Evolutionary conservation across 2,113 vertebrate species (phyloP).

Genomic region (Eubucco bourcierii): DNA sequence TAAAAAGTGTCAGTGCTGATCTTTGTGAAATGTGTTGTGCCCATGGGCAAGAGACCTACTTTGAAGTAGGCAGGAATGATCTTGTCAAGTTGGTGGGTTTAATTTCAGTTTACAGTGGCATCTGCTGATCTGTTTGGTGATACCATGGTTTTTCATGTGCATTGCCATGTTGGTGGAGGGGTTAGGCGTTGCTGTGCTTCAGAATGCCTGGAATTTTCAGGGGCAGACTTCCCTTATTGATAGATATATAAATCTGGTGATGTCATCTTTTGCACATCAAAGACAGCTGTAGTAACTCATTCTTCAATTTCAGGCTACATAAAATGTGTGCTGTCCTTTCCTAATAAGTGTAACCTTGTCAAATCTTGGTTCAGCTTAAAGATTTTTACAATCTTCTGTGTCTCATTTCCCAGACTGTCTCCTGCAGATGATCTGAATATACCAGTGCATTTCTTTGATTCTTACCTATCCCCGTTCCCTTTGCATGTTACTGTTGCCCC

Average conservation of each 20-base stretch:
- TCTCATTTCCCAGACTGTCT: background rate
- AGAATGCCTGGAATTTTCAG: constrained; percentile 53
- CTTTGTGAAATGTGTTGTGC: constrained; percentile 53
- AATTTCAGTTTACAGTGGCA: constrained; percentile 62
- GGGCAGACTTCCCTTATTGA: background rate
- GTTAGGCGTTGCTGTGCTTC: background rate
- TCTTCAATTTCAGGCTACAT: background rate
- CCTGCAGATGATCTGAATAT: background rate
- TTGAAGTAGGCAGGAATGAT: constrained; percentile 63
- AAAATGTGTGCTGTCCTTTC: background rate
- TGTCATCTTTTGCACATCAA: constrained; percentile 51
- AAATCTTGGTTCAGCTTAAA: background rate
- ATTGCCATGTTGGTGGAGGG: background rate
- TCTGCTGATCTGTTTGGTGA: constrained; percentile 46
- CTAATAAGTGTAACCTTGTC: fast-evolving
- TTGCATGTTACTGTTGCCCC: background rate
- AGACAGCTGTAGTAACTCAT: background rate
- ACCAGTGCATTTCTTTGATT: background rate
- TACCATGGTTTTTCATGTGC: constrained; percentile 32
- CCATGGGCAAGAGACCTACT: constrained; percentile 41
- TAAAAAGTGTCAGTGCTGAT: constrained; percentile 26
- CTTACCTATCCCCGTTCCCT: background rate
- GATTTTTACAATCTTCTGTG: background rate
- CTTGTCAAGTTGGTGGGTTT: constrained; percentile 46
- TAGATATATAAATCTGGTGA: constrained; percentile 42